A percentile compares a stretch with the other conserved stretches of the same genome.
phyloP scores from a whole-genome alignment of 2,888 invertebrate genomes.

The Eupithecia exiguata region DNA sequence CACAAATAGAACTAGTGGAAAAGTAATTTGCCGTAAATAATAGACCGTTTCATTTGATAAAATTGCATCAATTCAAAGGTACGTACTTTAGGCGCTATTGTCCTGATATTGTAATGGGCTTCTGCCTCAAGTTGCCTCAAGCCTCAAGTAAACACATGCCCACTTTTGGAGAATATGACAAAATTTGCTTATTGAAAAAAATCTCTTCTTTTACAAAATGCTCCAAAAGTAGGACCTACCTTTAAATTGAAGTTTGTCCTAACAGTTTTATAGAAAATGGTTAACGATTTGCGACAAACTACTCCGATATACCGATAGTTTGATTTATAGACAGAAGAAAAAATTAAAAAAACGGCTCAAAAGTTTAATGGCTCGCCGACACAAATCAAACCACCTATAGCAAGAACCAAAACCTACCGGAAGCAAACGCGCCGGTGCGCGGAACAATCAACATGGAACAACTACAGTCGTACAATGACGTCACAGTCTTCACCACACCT shows the following conservation, averaged over 20 bases:
- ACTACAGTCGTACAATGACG: conserved; percentile 52
- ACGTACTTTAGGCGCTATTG: too few species aligned
- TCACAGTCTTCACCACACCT: conserved; percentile 51
- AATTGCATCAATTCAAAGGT: not conserved
- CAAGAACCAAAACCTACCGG: conserved; percentile 49
- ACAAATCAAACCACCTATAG: not conserved
- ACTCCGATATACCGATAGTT: too few species aligned
- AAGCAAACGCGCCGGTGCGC: conserved; percentile 64
- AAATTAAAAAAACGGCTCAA: not conserved
- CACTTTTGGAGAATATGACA: not conserved
- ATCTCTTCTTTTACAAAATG: too few species aligned
- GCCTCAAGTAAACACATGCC: too few species aligned
- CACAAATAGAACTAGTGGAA: too few species aligned
- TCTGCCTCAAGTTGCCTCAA: too few species aligned
- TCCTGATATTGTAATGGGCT: too few species aligned
- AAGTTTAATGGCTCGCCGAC: not conserved
- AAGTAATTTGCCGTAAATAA: not conserved
- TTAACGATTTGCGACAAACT: not conserved
- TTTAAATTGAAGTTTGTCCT: too few species aligned
- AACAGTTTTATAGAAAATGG: not conserved
- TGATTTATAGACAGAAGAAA: too few species aligned
- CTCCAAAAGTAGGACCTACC: too few species aligned
- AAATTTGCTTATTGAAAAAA: too few species aligned
- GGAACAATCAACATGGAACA: conserved; percentile 57
- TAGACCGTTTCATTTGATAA: not conserved